phyloP scores from a whole-genome alignment of 2,888 invertebrate species.

The Ectemnius lituratus region DNA sequence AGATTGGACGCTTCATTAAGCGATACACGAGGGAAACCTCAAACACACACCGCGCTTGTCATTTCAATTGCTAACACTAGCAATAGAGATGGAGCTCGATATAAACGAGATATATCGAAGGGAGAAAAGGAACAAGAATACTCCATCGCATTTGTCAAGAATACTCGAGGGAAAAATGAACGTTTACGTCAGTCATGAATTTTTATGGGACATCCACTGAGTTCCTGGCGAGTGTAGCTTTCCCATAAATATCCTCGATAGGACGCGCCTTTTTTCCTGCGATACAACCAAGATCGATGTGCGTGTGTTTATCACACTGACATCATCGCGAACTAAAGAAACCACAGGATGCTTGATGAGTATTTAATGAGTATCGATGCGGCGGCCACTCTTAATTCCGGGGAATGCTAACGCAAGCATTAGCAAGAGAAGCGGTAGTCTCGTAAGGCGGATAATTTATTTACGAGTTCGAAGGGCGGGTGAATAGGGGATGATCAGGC shows the following conservation, averaged over 20 bases:
- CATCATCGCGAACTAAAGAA: background rate
- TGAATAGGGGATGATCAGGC: constrained; percentile 12
- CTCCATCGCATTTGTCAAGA: constrained; percentile 36
- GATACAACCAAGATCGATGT: constrained; percentile 9
- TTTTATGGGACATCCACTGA: constrained; percentile 49
- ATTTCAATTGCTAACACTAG: background rate
- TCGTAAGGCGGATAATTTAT: constrained; percentile 49
- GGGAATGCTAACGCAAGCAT: background rate
- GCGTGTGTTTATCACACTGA: background rate
- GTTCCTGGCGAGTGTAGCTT: constrained; percentile 37
- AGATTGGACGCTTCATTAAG: constrained; percentile 43
- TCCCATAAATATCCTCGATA: constrained; percentile 34
- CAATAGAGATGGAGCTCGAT: background rate
- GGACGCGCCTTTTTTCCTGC: constrained; percentile 33
- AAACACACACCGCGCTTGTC: background rate
- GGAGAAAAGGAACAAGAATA: background rate
- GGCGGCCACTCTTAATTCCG: background rate
- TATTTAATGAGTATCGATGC: background rate
- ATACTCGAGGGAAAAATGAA: constrained; percentile 28
- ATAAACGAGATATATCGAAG: background rate
- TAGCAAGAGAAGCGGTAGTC: background rate
- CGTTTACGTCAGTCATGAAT: constrained; percentile 56
- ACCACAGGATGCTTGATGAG: background rate
- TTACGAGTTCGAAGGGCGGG: constrained; percentile 38
- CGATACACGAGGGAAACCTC: constrained; percentile 3